Conservation (phyloP, 2,888 invertebrate genomes). For the Frankliniella intonsa region DNA sequence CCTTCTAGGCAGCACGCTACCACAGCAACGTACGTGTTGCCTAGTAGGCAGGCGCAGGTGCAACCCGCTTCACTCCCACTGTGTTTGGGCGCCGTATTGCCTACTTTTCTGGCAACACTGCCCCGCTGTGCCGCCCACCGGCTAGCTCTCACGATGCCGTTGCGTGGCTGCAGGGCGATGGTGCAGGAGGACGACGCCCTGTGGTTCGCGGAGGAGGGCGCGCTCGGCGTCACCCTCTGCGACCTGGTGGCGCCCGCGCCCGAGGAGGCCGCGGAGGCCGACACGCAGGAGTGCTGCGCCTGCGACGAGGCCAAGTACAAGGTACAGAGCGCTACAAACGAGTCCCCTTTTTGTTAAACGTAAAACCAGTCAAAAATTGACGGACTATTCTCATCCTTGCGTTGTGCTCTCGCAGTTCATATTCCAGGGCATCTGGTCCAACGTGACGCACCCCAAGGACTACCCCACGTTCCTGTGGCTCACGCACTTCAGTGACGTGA, state of each 20-base stretch:
- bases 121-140: too few relatives aligned
- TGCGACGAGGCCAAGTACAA: slow-evolving; percentile 96
- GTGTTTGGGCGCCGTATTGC: too few relatives aligned
- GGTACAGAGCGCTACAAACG: slow-evolving; percentile 53
- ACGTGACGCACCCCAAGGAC: slow-evolving; percentile 91
- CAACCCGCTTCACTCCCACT: too few relatives aligned
- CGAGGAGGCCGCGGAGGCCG: slow-evolving; percentile 46
- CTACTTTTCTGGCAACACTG: neutral
- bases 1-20: too few relatives aligned
- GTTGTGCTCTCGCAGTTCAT: slow-evolving; percentile 43
- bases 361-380: too few relatives aligned
- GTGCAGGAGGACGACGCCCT: slow-evolving; percentile 71
- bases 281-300: slow-evolving; percentile 64
- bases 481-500: slow-evolving; percentile 94
- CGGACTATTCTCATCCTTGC: too few relatives aligned
- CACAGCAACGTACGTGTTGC: too few relatives aligned
- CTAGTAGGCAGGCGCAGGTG: too few relatives aligned
- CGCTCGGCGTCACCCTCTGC: slow-evolving; percentile 73
- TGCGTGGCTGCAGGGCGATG: slow-evolving; percentile 61
- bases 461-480: slow-evolving; percentile 87
- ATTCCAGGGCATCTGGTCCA: slow-evolving; percentile 94
- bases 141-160: too few relatives aligned
- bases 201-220: slow-evolving; percentile 89
- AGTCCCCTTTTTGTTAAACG: too few relatives aligned
- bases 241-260: slow-evolving; percentile 49